Conservation (phyloP, 2,113 vertebrate species). For the Herpetotheres cachinnans region DNA sequence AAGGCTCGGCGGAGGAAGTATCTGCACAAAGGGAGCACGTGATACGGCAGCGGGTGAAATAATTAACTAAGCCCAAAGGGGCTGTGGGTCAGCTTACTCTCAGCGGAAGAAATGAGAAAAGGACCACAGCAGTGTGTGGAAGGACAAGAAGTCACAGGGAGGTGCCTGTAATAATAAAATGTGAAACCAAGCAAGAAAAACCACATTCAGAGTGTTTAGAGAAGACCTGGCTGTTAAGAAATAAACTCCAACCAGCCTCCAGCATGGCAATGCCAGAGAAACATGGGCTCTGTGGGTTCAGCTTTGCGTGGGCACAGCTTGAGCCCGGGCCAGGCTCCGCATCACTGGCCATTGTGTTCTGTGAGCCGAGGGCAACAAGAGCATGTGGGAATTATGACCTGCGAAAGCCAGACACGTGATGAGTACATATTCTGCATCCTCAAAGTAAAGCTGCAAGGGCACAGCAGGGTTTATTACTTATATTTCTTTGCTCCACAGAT, state of each 20-base stretch:
- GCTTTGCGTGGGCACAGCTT: not conserved
- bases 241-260: not conserved
- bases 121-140: fast-evolving
- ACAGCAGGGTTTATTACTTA: not conserved
- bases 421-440: not conserved
- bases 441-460: not conserved
- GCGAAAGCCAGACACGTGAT: not conserved
- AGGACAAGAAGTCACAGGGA: not conserved
- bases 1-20: not conserved
- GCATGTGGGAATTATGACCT: not conserved
- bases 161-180: not conserved
- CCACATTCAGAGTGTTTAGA: not conserved
- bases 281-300: fast-evolving
- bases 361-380: not conserved
- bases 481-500: not conserved
- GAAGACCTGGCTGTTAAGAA: not conserved
- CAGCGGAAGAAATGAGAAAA: not conserved
- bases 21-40: not conserved
- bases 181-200: not conserved
- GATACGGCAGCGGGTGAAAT: not conserved
- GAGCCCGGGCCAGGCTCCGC: not conserved
- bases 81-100: not conserved
- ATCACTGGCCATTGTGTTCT: not conserved
- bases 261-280: not conserved
- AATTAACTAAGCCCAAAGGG: not conserved